These are phyloP conservation scores for Chorisops tibialis DNA, from an alignment of 2,888 invertebrate genomes.

Conservation along the genomic window DNA sequence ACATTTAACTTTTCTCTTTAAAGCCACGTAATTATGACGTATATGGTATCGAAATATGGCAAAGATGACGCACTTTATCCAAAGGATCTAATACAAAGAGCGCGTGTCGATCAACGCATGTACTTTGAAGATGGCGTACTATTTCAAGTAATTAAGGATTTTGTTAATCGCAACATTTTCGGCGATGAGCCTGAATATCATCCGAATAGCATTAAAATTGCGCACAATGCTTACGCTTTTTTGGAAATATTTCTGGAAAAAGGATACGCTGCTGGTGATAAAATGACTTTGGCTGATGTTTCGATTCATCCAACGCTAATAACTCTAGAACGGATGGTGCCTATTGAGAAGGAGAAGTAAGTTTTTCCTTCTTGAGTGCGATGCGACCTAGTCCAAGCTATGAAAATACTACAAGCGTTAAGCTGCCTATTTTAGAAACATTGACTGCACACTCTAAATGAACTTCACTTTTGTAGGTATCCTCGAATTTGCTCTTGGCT, in stretches of 20 bases:
- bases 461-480: constrained; percentile 38
- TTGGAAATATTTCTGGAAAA: constrained; percentile 46
- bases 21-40: constrained; percentile 46
- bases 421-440: too few relatives aligned
- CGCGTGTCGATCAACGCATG: constrained; percentile 47
- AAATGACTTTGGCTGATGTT: constrained; percentile 53
- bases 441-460: too few relatives aligned
- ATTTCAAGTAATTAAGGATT: constrained; percentile 42
- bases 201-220: constrained; percentile 40
- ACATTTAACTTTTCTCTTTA: constrained; percentile 28
- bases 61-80: constrained; percentile 45
- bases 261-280: constrained; percentile 42
- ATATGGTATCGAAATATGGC: constrained; percentile 45
- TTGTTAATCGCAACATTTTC: constrained; percentile 44
- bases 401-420: too few relatives aligned
- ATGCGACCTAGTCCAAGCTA: too few relatives aligned
- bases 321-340: constrained; percentile 46
- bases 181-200: constrained; percentile 41
- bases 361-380: too few relatives aligned
- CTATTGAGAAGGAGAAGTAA: constrained; percentile 40
- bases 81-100: constrained; percentile 43
- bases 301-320: constrained; percentile 52
- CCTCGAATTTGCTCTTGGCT: constrained; percentile 43
- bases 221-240: constrained; percentile 44
- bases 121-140: constrained; percentile 47